Conservation (phyloP, 1,140 invertebrate species). For the Chironomus striatipennis region DNA sequence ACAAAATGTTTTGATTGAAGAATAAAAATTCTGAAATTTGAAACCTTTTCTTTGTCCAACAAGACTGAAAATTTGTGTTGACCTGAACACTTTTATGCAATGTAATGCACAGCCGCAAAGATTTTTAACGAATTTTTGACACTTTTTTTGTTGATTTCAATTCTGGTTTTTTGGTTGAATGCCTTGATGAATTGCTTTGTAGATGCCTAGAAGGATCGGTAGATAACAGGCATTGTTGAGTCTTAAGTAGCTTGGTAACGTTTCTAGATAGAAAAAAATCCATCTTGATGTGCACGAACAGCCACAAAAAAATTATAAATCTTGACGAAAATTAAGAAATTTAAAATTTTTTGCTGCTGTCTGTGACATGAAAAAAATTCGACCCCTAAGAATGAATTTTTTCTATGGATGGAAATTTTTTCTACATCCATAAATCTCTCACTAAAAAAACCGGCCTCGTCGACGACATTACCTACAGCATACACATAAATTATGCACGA, state of each 20-base stretch:
- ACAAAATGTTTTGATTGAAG: constrained; percentile 12
- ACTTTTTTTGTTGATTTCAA: not conserved
- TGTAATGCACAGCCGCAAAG: too few relatives aligned
- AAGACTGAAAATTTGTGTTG: too few relatives aligned
- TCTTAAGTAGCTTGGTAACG: not conserved
- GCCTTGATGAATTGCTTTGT: too few relatives aligned
- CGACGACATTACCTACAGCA: not conserved
- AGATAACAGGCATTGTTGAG: too few relatives aligned
- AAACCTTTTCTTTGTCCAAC: not conserved
- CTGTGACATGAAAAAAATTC: not conserved
- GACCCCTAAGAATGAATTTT: not conserved
- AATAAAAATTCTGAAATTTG: constrained; percentile 12
- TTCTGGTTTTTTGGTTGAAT: too few relatives aligned
- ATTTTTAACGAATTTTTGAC: constrained; percentile 4
- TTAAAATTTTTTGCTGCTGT: not conserved
- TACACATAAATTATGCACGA: constrained; percentile 18
- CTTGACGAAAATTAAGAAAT: constrained; percentile 14
- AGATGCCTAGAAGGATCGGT: too few relatives aligned
- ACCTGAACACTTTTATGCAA: too few relatives aligned
- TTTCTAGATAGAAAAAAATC: not conserved
- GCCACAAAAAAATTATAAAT: constrained; percentile 22
- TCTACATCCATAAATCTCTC: not conserved
- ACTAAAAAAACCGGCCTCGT: not conserved
- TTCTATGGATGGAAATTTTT: too few relatives aligned
- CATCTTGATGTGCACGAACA: not conserved